Base-by-base conservation (phyloP, 2,888 invertebrate genomes). In the Drosophila pseudotakahashii region DNA sequence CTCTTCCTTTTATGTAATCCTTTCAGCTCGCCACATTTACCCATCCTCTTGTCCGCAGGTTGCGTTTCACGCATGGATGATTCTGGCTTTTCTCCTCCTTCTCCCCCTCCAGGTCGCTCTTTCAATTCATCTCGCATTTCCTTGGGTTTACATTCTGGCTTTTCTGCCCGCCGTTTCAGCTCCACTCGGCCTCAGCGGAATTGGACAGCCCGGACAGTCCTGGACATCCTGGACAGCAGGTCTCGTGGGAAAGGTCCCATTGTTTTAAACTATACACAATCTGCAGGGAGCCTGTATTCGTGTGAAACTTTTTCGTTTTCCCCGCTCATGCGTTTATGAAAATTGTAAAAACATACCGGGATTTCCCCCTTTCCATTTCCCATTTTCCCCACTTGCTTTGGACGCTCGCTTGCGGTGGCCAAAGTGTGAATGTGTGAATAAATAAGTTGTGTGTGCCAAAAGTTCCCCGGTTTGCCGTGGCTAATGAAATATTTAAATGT, bases 401-500 rank as follows among this genome's bases (percentile, higher is more conserved):
- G 60, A 47, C 50, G 34, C 34, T 60, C 34, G 37, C 67, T 42
- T 60, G 63, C 53, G 62, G 71, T 73, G 67, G 45, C 45, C 59
- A 36, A 57, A 52, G 75, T 75, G 73, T 73, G 70, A 52, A 61
- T 69, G 57, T 61, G 70, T 73, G 52, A 73, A 72, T 72, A 52
- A 34, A 26, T 51, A 41, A 57, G 74, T 57, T 59, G 52, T 36
- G 23, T 51, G 41, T n/a, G 62, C 41, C 41, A 39, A 52, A 67
- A 53, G 55, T 67, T 41, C 61, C 78, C 51, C 71, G 16, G 62
- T 63, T 61, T 61, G 72, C 59, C 73, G 74, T 36, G 57, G 77
- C 77, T 81, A 75, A 89, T 84, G 63, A 89, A 84, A 77, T 89
- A 84, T 89, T 83, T 75, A 83, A 88, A 70, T 86, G 87, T 70